These are phyloP conservation scores for Athalia circularis DNA, from an alignment of 2,888 invertebrate species.

Conservation along the genomic window DNA sequence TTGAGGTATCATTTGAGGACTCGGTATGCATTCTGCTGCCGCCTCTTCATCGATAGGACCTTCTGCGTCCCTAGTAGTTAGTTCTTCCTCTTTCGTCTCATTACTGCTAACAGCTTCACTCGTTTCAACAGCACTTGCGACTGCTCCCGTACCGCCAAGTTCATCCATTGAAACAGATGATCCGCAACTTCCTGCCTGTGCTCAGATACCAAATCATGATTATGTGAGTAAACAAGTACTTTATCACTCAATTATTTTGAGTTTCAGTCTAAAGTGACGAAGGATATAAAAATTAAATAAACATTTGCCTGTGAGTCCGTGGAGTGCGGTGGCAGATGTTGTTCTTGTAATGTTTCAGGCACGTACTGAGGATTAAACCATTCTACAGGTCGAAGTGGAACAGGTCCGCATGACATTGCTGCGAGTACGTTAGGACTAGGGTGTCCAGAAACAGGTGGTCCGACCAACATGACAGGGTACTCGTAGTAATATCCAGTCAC, in stretches of 20 bases:
- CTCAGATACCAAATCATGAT: constrained; percentile 24
- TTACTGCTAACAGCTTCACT: constrained; percentile 49
- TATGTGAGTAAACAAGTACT: neutral
- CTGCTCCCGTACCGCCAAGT: constrained; percentile 61
- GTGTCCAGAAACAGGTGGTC: constrained; percentile 69
- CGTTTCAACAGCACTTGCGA: constrained; percentile 20
- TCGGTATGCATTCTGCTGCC: constrained; percentile 40
- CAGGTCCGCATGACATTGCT: constrained; percentile 73
- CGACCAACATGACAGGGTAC: constrained; percentile 72
- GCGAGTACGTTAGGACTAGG: constrained; percentile 68
- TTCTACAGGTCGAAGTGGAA: constrained; percentile 74
- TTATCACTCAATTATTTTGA: neutral
- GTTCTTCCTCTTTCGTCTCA: constrained; percentile 49
- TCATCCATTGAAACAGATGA: constrained; percentile 64
- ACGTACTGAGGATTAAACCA: constrained; percentile 74
- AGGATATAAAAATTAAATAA: neutral
- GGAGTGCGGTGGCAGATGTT: constrained; percentile 68
- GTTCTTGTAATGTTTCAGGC: constrained; percentile 66
- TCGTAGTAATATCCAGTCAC: constrained; percentile 70
- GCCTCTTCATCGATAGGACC: constrained; percentile 52
- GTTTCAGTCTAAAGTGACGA: neutral
- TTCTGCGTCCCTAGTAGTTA: constrained; percentile 50
- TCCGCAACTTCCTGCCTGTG: constrained; percentile 64
- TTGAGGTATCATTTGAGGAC: constrained; percentile 62
- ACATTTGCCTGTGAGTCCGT: constrained; percentile 66